Evolutionary conservation across 2,797 vertebrate genomes (phyloP).

Genomic region (Pseudochaenichthys georgianus): DNA sequence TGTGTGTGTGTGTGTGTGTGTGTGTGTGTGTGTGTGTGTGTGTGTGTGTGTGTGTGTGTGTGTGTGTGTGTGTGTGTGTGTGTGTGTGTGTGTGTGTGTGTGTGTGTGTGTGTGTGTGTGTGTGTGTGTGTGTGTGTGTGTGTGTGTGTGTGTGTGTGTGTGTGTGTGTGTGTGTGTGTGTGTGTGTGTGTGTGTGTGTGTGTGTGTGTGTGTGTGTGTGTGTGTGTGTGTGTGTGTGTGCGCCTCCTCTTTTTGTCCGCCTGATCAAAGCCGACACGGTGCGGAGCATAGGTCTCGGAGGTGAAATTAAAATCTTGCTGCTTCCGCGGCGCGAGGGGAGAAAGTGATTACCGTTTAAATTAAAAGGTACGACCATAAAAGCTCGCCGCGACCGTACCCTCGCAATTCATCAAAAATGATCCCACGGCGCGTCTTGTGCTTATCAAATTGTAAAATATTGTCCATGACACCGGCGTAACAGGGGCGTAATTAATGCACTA

Average conservation of each 20-base stretch:
- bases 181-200: too few relatives aligned
- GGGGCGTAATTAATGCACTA: constrained; percentile 81
- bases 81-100: too few relatives aligned
- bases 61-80: too few relatives aligned
- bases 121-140: too few relatives aligned
- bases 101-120: too few relatives aligned
- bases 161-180: too few relatives aligned
- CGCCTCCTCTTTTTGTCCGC: constrained; percentile 34
- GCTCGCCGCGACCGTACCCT: constrained; percentile 60
- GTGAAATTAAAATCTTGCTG: constrained; percentile 80
- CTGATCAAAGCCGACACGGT: constrained; percentile 79
- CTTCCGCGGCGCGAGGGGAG: constrained; percentile 47
- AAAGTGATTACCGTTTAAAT: constrained; percentile 81
- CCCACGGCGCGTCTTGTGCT: constrained; percentile 75
- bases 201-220: too few relatives aligned
- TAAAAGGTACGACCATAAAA: constrained; percentile 82
- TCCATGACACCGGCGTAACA: constrained; percentile 78
- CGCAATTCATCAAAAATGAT: constrained; percentile 79
- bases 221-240: background rate
- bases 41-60: too few relatives aligned
- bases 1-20: too few relatives aligned
- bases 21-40: too few relatives aligned
- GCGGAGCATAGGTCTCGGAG: constrained; percentile 76
- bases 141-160: too few relatives aligned
- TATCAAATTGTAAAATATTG: constrained; percentile 87